These are phyloP conservation scores for Equus quagga DNA, from an alignment of 2,113 vertebrate genomes.

Conservation along the genomic window DNA sequence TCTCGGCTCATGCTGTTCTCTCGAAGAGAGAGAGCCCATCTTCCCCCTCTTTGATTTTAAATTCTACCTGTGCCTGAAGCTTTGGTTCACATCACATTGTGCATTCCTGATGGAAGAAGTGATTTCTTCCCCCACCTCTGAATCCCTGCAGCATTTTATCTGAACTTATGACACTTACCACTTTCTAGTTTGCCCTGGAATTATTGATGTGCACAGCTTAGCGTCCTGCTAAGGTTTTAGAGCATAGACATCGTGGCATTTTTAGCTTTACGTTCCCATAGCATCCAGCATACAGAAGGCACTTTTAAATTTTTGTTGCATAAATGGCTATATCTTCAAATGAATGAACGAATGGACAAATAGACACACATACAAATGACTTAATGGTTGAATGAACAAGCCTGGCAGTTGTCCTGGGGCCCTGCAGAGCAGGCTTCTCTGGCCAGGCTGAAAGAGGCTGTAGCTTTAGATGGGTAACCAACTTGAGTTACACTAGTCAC, in stretches of 20 bases:
- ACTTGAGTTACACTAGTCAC: not conserved
- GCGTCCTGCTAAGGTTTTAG: constrained; percentile 27
- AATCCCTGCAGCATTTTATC: constrained; percentile 57
- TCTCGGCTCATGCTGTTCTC: not conserved
- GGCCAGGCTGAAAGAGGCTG: not conserved
- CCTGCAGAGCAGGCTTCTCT: not conserved
- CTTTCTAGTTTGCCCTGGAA: constrained; percentile 19
- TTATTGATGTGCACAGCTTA: not conserved
- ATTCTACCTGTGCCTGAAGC: not conserved
- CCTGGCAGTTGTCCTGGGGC: not conserved
- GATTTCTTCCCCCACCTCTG: not conserved
- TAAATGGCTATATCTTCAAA: not conserved
- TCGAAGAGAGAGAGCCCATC: not conserved
- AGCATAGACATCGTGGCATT: not conserved
- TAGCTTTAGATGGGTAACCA: not conserved
- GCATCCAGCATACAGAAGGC: not conserved
- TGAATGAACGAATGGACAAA: not conserved
- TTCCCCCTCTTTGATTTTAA: constrained; percentile 22
- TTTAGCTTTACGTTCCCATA: not conserved
- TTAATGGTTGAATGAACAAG: not conserved
- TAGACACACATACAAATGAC: not conserved
- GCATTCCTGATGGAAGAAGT: constrained; percentile 46
- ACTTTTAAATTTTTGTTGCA: not conserved
- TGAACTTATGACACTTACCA: constrained; percentile 13
- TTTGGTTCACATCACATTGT: constrained; percentile 1